Evolutionary conservation across 2,888 invertebrate species (phyloP), one percentile per base, ranked within the genome.

Genomic region (Sipha maydis): DNA sequence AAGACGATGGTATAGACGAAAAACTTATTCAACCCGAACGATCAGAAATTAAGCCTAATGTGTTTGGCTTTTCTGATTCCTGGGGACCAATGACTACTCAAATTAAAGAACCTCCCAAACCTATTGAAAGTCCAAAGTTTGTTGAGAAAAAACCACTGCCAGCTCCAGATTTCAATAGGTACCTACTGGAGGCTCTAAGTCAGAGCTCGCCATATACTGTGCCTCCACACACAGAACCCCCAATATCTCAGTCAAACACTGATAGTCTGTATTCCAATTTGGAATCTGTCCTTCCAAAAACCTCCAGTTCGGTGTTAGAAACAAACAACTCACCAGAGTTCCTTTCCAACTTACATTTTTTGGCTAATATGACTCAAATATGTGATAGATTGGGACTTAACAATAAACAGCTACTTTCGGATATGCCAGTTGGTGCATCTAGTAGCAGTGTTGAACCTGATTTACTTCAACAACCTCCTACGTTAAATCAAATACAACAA

Each of bases 351-450:
- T 67, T 88, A 82, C 88, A 88, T 28, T 88, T 88, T 88, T 75
- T 88, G 82, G 88, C 88, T 17, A 88, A 88, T 21, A 82, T 88
- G 82, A 88, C 88, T 61, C 88, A 88, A 82, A 88, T 88, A 80
- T 88, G 88, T 82, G 88, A 88, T 76, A 88, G 88, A 82, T 76
- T 88, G 82, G 88, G 88, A 69, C 88, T 88, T 67, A 88, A 88
- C 28, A 88, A 88, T 88, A 88, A 88, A 21, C 82, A 88, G 67
- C 31, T 88, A 82, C 80, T 88, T 41, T 34, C 88, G 31, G 88
- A 88, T 67, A 67, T 88, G n/a, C 88, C 88, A 67, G 88, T 88
- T 11, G 88, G 88, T 82, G 75, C 82, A 67, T 31, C 82, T 80
- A 82, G 80, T 76, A 88, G 34, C 41, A 76, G 41, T 67, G 88